Evolutionary conservation across 2,797 vertebrate species (phyloP).

Genomic region (Phalloptychus januarius): DNA sequence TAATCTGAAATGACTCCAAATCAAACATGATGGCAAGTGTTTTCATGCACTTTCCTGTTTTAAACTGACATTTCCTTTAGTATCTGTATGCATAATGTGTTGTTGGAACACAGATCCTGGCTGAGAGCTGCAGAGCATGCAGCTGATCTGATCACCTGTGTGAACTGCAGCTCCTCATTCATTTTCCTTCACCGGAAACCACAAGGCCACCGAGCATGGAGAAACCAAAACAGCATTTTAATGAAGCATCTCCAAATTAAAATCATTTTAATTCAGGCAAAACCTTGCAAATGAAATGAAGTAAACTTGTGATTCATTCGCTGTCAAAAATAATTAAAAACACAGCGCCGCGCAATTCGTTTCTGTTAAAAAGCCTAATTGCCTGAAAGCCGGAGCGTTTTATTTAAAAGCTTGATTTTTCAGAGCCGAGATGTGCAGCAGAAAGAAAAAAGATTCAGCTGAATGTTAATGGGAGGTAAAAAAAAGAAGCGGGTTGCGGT

Average conservation of each 20-base stretch:
- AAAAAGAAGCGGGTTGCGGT: background rate
- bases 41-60: too few relatives aligned
- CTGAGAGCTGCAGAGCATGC: background rate
- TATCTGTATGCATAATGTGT: background rate
- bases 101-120: background rate
- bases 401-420: background rate
- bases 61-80: background rate
- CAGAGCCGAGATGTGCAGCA: background rate
- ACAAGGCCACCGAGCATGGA: background rate
- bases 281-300: background rate
- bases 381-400: background rate
- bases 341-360: background rate
- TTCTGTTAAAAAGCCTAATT: background rate
- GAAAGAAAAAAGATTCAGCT: background rate
- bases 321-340: background rate
- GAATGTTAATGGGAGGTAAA: background rate
- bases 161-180: background rate
- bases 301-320: constrained; percentile 1
- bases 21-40: too few relatives aligned
- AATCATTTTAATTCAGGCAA: background rate
- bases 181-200: background rate
- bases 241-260: background rate
- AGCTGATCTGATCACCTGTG: background rate
- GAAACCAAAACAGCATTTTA: background rate
- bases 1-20: background rate